These are phyloP conservation scores for Pachyseris speciosa DNA, from an alignment of 64 coral and sea anemone genomes.

Conservation along the genomic window DNA sequence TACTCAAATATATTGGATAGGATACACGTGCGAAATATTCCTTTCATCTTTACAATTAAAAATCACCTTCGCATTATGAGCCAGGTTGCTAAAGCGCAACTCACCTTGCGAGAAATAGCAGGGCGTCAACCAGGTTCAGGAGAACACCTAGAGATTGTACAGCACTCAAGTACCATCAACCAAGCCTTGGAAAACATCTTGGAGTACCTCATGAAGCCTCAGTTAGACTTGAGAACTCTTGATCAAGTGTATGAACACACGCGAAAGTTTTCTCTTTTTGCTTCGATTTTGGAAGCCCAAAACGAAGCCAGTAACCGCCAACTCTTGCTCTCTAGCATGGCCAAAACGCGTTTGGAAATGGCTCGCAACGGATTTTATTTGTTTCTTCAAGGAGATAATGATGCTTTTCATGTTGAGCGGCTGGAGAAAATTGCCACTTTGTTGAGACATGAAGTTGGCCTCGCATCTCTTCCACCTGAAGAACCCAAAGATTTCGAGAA, in stretches of 20 bases:
- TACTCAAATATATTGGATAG: background rate
- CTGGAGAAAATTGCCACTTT: background rate
- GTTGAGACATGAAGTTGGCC: background rate
- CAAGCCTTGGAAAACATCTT: background rate
- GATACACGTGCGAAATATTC: background rate
- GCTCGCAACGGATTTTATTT: background rate
- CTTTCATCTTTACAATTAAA: background rate
- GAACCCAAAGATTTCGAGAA: background rate
- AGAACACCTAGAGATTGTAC: background rate
- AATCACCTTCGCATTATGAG: background rate
- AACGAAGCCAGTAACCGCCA: background rate
- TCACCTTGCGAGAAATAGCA: background rate
- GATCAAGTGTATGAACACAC: background rate
- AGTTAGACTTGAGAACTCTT: background rate
- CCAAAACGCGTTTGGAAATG: background rate
- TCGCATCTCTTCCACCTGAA: background rate
- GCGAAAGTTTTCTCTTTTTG: background rate
- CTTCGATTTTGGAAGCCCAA: background rate
- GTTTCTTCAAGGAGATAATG: background rate
- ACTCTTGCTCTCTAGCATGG: background rate
- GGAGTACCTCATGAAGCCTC: too few relatives aligned
- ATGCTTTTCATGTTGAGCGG: background rate
- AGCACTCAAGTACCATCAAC: background rate
- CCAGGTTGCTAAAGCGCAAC: background rate
- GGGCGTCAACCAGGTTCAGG: background rate